phyloP scores from a whole-genome alignment of 2,113 vertebrate species.

The Chunga burmeisteri region DNA sequence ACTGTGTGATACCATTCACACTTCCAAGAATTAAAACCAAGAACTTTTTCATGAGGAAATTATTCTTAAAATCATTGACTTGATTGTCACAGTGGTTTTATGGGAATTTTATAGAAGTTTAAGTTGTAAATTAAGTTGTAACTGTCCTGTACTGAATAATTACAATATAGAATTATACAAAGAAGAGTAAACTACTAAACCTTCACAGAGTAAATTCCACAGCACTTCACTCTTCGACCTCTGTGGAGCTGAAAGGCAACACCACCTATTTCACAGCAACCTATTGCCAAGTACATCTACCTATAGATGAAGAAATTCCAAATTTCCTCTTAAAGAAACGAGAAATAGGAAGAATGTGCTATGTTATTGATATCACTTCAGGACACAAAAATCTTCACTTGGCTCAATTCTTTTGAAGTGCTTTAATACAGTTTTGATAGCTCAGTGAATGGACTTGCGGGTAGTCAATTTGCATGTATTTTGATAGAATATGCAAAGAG shows the following conservation, averaged over 20 bases:
- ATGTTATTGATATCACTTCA: background rate
- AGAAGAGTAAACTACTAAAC: background rate
- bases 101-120: background rate
- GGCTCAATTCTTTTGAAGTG: background rate
- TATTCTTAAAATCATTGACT: background rate
- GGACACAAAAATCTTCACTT: background rate
- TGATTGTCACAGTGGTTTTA: background rate
- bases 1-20: background rate
- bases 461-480: slow-evolving; percentile 15
- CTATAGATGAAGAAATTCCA: background rate
- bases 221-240: background rate
- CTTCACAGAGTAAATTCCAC: background rate
- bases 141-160: background rate
- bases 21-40: background rate
- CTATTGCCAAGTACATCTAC: background rate
- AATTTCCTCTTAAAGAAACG: background rate
- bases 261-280: background rate
- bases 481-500: slow-evolving; percentile 9
- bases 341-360: background rate
- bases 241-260: background rate
- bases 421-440: slow-evolving; percentile 11
- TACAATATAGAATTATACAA: background rate
- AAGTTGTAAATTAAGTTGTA: background rate
- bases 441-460: background rate
- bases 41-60: background rate